Base-by-base conservation (phyloP, 2,797 vertebrate genomes). In the Acanthopagrus latus region DNA sequence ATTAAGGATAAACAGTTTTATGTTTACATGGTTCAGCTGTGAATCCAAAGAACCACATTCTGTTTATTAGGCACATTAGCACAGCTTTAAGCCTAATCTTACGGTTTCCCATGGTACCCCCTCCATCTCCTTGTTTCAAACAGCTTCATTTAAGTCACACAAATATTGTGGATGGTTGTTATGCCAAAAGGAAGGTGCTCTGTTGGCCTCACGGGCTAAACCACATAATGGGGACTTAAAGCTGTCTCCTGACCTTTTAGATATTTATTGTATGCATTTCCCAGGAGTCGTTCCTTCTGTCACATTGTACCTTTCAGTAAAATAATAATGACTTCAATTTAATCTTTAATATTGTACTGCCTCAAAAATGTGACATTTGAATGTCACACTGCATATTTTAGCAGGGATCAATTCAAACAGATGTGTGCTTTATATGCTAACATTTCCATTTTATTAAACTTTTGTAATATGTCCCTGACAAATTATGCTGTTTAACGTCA, bases 371-470 rank as follows among this genome's bases (percentile, higher is more conserved):
- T 80, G 67, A 58, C 21, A 47, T 29, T 41, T 78, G 73, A 88
- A 76, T 80, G 73, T 75, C 76, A 79, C 54, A 13, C 27, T 75
- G 58, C 44, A 81, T 71, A 74, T 74, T 68, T 56, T 43, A 74
- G 16, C 64, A 54, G 11, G 4, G 38, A 64, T 54, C 47, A 54
- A 52, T 50, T 62, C 25, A 54, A 44, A 51, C 33, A 10, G 47
- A 25, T 60, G 5, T 33, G 14, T 27, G 18, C 9, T 47, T 57
- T 68, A 59, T 48, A 54, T 50, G 54, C 29, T 54, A 66, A 23
- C 38, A 41, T 44, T 63, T 74, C 47, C 1, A 33, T 41, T 51
- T 52, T 46, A 7, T 38, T 56, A 1, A 76, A 59, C 27, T 27
- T 77, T 23, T 54, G 3, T 14, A 50, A 65, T 57, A 75, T 52